Conservation (phyloP, 2,888 invertebrate species). For the Psococerastis gibbosa region DNA sequence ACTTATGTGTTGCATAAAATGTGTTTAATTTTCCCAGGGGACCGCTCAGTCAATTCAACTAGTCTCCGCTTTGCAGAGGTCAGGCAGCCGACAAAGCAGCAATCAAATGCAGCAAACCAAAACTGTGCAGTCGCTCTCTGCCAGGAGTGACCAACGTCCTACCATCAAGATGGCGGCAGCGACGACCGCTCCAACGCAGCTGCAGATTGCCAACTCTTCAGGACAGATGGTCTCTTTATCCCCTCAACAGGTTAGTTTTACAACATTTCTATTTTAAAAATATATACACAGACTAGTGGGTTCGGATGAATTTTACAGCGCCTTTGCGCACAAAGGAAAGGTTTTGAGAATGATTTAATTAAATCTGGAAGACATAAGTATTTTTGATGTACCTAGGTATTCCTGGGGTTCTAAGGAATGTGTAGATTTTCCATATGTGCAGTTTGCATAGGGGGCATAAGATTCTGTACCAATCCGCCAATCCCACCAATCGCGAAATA, state of each 20-base stretch:
- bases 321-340: too few relatives aligned
- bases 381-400: too few relatives aligned
- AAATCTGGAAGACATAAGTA: too few relatives aligned
- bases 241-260: neutral
- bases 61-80: conserved; percentile 7
- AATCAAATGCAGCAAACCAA: conserved; percentile 4
- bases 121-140: conserved; percentile 1
- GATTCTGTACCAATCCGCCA: too few relatives aligned
- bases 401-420: too few relatives aligned
- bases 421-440: too few relatives aligned
- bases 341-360: too few relatives aligned
- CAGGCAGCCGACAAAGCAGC: neutral
- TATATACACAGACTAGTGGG: too few relatives aligned
- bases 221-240: conserved; percentile 1
- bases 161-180: neutral
- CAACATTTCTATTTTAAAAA: neutral
- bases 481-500: too few relatives aligned
- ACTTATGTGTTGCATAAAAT: neutral
- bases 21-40: neutral
- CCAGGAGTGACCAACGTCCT: neutral
- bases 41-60: conserved; percentile 10
- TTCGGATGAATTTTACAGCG: too few relatives aligned
- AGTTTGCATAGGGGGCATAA: too few relatives aligned
- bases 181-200: neutral
- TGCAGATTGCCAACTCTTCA: neutral